Evolutionary conservation across 1,140 invertebrate genomes (phyloP), one percentile per base, ranked within the genome.

Genomic region (Aphelenchoides fujianensis): DNA sequence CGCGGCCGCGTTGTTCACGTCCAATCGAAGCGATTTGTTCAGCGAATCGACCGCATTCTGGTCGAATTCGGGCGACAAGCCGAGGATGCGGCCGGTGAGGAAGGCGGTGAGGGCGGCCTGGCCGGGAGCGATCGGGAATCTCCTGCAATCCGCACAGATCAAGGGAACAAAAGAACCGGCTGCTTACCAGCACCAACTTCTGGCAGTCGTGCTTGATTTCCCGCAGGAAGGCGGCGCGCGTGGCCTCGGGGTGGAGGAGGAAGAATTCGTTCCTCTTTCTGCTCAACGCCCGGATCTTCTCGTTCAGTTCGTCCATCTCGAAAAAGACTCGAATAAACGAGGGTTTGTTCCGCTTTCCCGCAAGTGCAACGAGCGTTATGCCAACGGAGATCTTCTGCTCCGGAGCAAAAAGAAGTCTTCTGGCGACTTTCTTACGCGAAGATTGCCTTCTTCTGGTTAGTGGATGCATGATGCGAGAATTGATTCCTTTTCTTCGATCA

Each of bases 31-130:
- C 32, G 71, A 34, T 70, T 68, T 32, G 31, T 73, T 57, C 61
- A 73, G 41, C n/a, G n/a, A 2, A 34, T 76, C 71, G 23, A 73
- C 73, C 16, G 52, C 52, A 3, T 73, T 73, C 1, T 2, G 27
- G 16, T 73, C 71, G 34, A 30, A 73, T 1, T 73, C 71, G 9
- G 55, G 37, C 32, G 27, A 1, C 28, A 73, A 19, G 32, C 75
- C 75, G 12, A 73, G 72, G 19, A 73, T 73, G 61, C 55, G 35
- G 31, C 71, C 71, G 28, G 53, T 34, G 16, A 76, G 69, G 23
- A 74, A 73, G 16, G 55, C 55, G 19, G 19, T 19, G 31, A 16
- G 53, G 74, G 71, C 53, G 35, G 16, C 19, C 30, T 35, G 48
- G 19, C 54, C 28, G n/a, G 37, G 27, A 73, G 30, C 34, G 27